phyloP scores from a whole-genome alignment of 1,140 invertebrate species.

The Musca domestica region DNA sequence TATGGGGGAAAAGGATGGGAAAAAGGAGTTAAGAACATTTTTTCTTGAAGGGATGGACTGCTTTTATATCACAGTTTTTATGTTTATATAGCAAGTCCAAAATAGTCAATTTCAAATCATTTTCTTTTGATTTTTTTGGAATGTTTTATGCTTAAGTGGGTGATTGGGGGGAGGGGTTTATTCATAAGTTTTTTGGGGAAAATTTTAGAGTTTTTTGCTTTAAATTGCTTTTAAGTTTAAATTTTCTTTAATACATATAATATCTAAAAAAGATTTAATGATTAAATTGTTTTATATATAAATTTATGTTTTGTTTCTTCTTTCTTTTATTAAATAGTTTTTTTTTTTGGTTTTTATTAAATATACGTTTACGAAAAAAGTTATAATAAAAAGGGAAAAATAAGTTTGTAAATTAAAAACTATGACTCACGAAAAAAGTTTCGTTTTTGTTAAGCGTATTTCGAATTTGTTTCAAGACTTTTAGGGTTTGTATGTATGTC shows the following conservation, averaged over 20 bases:
- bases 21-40: constrained; percentile 26
- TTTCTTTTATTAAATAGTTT: neutral
- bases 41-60: neutral
- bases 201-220: neutral
- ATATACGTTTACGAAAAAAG: neutral
- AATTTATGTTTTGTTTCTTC: neutral
- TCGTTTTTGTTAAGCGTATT: constrained; percentile 19
- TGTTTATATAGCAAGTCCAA: constrained; percentile 12
- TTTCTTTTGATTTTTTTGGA: neutral
- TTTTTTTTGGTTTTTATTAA: neutral
- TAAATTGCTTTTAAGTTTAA: constrained; percentile 6
- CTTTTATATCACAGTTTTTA: constrained; percentile 20
- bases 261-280: constrained; percentile 47
- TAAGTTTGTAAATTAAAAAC: neutral
- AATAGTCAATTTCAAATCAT: constrained; percentile 17
- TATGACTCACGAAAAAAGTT: constrained; percentile 19
- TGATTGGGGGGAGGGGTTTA: neutral
- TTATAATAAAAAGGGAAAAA: constrained; percentile 2
- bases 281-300: constrained; percentile 26
- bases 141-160: neutral
- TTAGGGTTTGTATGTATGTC: constrained; percentile 6
- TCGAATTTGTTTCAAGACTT: constrained; percentile 21
- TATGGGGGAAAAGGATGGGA: neutral
- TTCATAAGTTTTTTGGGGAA: neutral
- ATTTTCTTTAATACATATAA: constrained; percentile 29